Conservation (phyloP, 2,888 invertebrate genomes). For the Melinaea marsaeus region DNA sequence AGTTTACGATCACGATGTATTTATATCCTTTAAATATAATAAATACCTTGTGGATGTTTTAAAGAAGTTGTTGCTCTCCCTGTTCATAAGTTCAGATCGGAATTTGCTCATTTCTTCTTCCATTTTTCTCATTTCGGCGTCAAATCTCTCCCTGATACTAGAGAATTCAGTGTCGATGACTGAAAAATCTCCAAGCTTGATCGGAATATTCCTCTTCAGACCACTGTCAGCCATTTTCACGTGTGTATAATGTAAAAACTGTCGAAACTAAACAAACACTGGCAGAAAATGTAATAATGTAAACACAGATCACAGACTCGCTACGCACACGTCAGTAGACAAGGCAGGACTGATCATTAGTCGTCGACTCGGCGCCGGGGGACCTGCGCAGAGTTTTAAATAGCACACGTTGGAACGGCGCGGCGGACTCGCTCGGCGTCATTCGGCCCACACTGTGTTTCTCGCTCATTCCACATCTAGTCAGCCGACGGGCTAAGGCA, state of each 20-base stretch:
- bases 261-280: constrained; percentile 75
- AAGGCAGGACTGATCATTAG: constrained; percentile 76
- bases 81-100: constrained; percentile 93
- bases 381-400: constrained; percentile 78
- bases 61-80: constrained; percentile 94
- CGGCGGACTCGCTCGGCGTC: constrained; percentile 64
- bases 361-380: constrained; percentile 74
- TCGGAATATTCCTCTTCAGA: constrained; percentile 93
- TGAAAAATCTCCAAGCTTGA: constrained; percentile 95
- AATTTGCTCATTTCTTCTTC: constrained; percentile 99
- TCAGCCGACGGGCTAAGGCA: constrained; percentile 33
- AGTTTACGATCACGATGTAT: constrained; percentile 4
- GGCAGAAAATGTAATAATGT: constrained; percentile 59
- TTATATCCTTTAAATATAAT: constrained; percentile 36
- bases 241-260: constrained; percentile 50
- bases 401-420: constrained; percentile 71
- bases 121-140: constrained; percentile 98
- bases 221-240: constrained; percentile 88
- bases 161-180: constrained; percentile 98
- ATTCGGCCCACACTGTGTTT: constrained; percentile 71
- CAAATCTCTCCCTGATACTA: constrained; percentile 96
- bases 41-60: constrained; percentile 91
- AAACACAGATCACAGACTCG: constrained; percentile 69
- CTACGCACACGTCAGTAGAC: constrained; percentile 67
- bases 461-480: constrained; percentile 74